Evolutionary conservation across 2,888 invertebrate genomes (phyloP).

Genomic region (Sinohyriopsis cumingii): DNA sequence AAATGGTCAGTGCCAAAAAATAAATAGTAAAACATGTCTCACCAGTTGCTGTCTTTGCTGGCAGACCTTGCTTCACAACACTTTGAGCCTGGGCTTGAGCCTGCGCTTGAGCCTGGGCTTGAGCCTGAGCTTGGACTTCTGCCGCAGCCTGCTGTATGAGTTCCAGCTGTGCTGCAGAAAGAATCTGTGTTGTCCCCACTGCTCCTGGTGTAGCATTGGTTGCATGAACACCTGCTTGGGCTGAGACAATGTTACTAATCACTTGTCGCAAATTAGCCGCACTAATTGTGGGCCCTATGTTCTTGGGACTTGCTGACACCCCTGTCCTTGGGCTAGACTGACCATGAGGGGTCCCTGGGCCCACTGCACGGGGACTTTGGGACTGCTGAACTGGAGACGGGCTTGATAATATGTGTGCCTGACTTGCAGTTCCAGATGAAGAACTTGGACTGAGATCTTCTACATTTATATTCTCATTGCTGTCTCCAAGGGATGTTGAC

Average conservation of each 20-base stretch:
- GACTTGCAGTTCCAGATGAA: conserved; percentile 9
- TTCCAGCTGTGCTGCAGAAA: conserved; percentile 31
- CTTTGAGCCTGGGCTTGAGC: conserved; percentile 24
- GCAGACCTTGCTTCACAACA: conserved; percentile 4
- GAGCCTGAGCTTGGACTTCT: conserved; percentile 32
- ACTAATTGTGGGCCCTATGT: too few species aligned
- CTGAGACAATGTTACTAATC: conserved; percentile 12
- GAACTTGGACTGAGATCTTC: conserved; percentile 24
- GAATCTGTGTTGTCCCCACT: conserved; percentile 29
- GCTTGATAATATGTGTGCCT: neutral
- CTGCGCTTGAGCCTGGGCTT: conserved; percentile 31
- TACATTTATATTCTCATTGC: conserved; percentile 30
- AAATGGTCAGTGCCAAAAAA: too few species aligned
- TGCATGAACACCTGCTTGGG: conserved; percentile 6
- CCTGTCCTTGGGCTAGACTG: conserved; percentile 3
- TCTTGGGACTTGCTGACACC: too few species aligned
- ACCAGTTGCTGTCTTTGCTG: conserved; percentile 6
- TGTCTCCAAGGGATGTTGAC: conserved; percentile 24
- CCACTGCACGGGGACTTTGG: neutral
- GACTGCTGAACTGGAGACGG: too few species aligned
- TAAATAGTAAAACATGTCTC: neutral
- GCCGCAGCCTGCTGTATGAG: conserved; percentile 36
- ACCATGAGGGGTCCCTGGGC: neutral
- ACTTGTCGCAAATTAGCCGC: conserved; percentile 1
- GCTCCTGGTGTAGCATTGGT: neutral